Evolutionary conservation across 1,140 invertebrate species (phyloP), one percentile per base, ranked within the genome.

Genomic region (Drosophila prosaltans): DNA sequence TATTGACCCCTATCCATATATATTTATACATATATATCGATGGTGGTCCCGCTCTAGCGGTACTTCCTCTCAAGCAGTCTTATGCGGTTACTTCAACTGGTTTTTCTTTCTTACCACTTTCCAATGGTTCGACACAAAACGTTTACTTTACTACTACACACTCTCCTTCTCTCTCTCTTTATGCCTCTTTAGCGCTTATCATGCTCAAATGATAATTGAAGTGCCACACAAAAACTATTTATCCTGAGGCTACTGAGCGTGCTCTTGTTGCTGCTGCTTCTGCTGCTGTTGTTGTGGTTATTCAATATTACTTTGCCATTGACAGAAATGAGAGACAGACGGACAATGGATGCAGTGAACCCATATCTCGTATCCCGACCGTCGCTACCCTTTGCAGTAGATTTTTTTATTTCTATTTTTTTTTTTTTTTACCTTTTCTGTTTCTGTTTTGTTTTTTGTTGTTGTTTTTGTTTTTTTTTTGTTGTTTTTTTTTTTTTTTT

Each of bases 181-280:
- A 74, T 73, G 84, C 78, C 84, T 89, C 85, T 83, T 84, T 77
- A 90, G 78, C 78, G 85, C 85, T 90, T 81, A 90, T 90, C 85
- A 90, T 90, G 85, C 85, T 90, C 85, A 90, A 85, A 90, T 90
- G 85, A 80, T 90, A 90, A 90, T 90, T 90, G 86, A 90, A 90
- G 85, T 83, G 81, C 81, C 78, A 76, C 77, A 85, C 55, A 85
- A 77, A 89, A 89, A 89, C 84, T 89, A 89, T 89, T 89, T 89
- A 89, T 89, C 84, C 84, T 79, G 74, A 74, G 85, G 84, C 84
- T 89, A 54, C 80, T 74, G 78, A 84, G 77, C 80, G 74, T 83
- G 63, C 73, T 82, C 65, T 39, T 79, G 72, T 63, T 70, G 63
- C 21, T 70, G 63, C 21, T 83, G 63, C 73, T 82, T 61, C 21